Base-by-base conservation (phyloP, 1,140 invertebrate species). In the Holotrichia oblita region DNA sequence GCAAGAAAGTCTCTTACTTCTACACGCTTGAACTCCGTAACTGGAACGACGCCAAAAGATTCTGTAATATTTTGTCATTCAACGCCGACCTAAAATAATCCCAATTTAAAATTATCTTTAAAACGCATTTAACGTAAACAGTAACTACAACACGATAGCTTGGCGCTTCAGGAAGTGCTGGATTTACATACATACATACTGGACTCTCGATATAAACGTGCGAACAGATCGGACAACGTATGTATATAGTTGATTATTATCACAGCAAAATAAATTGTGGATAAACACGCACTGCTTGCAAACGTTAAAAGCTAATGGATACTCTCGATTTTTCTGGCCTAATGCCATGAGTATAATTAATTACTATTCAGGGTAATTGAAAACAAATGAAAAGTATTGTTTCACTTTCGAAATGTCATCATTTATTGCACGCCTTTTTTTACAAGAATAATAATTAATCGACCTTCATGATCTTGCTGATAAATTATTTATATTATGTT, bases 291-390 rank as follows among this genome's bases (percentile, higher is more conserved):
- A 55, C n/a, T 55, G 17, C 14, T 55, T 17, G 48, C 12, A 17
- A 55, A 55, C n/a, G 14, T 17, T 55, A 55, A 55, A 55, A 55
- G 48, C 48, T 55, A 55, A 55, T 55, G 48, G 48, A 55, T 55
- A 55, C 48, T 55, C 17, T 55, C 48, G 48, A 14, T 55, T 55
- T 55, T 55, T 55, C 48, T 55, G 48, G 48, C 48, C 14, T 10
- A 17, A 17, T 55, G 48, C 48, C 48, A 55, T 17, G 48, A 2
- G 1, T 55, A 55, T 55, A 55, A 55, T 55, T 55, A 55, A 55
- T 55, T 55, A 6, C 48, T 14, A 6, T 55, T 6, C 6, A n/a
- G 2, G 14, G 48, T 55, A 17, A 55, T 55, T 55, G 48, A 17
- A 55, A 55, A n/a, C 48, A 55, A 55, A 55, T 55, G 17, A 6